Evolutionary conservation across 2,113 vertebrate genomes (phyloP).

Genomic region (Ursus arctos): DNA sequence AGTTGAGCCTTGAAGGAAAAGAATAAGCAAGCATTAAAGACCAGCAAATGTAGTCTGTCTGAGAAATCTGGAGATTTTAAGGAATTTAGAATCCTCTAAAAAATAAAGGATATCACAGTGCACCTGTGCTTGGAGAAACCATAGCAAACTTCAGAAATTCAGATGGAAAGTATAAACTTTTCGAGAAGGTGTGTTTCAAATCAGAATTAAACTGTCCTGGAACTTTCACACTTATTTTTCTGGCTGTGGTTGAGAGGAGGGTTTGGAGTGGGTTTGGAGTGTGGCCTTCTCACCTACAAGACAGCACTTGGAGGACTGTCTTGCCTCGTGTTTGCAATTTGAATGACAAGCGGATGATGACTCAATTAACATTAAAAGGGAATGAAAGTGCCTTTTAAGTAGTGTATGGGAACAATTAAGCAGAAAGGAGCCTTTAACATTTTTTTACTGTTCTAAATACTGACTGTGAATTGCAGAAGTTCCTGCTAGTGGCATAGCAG

Average conservation of each 20-base stretch:
- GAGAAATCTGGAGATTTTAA: constrained; percentile 10
- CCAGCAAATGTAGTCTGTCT: background rate
- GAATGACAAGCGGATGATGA: background rate
- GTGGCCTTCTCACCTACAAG: background rate
- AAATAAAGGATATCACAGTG: background rate
- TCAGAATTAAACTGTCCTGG: background rate
- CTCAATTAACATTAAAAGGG: background rate
- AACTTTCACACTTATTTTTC: background rate
- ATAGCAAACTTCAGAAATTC: constrained; percentile 24
- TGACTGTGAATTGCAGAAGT: constrained; percentile 47
- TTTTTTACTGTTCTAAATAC: constrained; percentile 1
- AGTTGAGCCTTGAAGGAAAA: background rate
- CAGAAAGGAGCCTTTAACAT: background rate
- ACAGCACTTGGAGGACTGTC: background rate
- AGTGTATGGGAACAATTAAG: constrained; percentile 11
- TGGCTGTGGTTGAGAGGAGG: background rate
- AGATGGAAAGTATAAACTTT: constrained; percentile 16
- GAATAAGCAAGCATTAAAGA: background rate
- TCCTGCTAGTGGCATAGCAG: background rate
- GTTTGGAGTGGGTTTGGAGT: background rate
- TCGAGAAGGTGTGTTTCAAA: background rate
- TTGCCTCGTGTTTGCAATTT: background rate
- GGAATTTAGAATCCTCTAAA: background rate
- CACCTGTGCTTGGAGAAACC: background rate
- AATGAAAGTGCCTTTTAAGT: background rate